These are phyloP conservation scores for Acropora yongei DNA, from an alignment of 64 coral and sea anemone species.

Conservation along the genomic window DNA sequence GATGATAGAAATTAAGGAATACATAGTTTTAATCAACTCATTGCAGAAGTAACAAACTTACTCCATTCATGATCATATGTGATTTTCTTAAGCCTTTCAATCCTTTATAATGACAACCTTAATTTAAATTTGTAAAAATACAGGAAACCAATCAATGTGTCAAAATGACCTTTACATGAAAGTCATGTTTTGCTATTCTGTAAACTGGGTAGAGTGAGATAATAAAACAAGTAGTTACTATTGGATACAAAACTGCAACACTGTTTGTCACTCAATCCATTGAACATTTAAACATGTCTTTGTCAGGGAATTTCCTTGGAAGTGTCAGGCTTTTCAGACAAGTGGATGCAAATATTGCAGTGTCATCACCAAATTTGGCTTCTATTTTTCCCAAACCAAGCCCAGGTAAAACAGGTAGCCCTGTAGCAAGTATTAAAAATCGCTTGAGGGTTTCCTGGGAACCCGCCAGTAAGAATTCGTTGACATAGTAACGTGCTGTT, in stretches of 20 bases:
- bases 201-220: background rate
- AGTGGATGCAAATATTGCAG: constrained; percentile 66
- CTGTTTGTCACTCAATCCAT: background rate
- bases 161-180: background rate
- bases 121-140: constrained; percentile 4
- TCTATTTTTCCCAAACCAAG: constrained; percentile 51
- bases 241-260: background rate
- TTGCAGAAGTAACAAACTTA: constrained; percentile 45
- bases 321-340: constrained; percentile 34
- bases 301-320: constrained; percentile 17
- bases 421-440: constrained; percentile 50
- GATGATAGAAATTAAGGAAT: constrained; percentile 70
- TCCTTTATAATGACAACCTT: background rate
- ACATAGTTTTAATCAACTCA: constrained; percentile 45
- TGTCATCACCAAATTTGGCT: constrained; percentile 49
- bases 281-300: background rate
- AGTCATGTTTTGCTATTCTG: background rate
- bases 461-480: background rate
- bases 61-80: constrained; percentile 25
- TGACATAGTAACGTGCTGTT: constrained; percentile 24
- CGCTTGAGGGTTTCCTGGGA: constrained; percentile 21
- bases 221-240: background rate
- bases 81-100: background rate
- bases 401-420: constrained; percentile 27
- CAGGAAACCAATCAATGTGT: background rate